Evolutionary conservation across 2,113 vertebrate genomes (phyloP), one percentile per base, ranked within the genome.

Genomic region (Clarias magur): DNA sequence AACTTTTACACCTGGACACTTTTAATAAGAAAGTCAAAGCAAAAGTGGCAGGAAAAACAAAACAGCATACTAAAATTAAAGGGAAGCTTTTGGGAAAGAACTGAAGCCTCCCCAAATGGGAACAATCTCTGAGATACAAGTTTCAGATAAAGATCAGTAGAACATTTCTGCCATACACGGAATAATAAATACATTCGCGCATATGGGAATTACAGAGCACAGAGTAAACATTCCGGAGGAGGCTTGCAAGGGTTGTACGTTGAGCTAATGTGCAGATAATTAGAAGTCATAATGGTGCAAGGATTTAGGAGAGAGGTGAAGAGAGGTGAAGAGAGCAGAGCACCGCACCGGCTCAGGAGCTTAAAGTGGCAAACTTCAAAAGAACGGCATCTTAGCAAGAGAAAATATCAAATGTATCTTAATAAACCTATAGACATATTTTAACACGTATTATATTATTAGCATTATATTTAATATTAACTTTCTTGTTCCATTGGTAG

Each of bases 261-360:
- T 0, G 56, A 80, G 17, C 27, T 81, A 62, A 81, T 38, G 79
- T 38, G 30, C 30, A 38, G 57, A 30, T 42, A 81, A 81, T 81
- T 81, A 81, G 62, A 60, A 81, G 38, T 60, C 17, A 62, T 62
- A 81, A 81, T 57, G 62, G 57, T 62, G 30, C 57, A 62, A 57
- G 79, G 30, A 0, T 62, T 62, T 62, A 60, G 34, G 17, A 23
- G 62, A 8, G 19, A 27, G 48, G 48, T 8, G 48, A 8, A 21
- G 0, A 4, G 3, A 59, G 56, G n/a, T 62, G 57, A 81, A 23
- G 57, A 81, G 57, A 23, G 30, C 79, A 59, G n/a, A n/a, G 17
- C 42, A 48, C 42, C 42, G n/a, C 53, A 57, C 2, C 53, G 38
- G 17, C 19, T 62, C 57, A 81, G 30, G 57, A 62, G 38, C 21